Conservation (phyloP, 1,140 invertebrate species). For the Mylabris phalerata region DNA sequence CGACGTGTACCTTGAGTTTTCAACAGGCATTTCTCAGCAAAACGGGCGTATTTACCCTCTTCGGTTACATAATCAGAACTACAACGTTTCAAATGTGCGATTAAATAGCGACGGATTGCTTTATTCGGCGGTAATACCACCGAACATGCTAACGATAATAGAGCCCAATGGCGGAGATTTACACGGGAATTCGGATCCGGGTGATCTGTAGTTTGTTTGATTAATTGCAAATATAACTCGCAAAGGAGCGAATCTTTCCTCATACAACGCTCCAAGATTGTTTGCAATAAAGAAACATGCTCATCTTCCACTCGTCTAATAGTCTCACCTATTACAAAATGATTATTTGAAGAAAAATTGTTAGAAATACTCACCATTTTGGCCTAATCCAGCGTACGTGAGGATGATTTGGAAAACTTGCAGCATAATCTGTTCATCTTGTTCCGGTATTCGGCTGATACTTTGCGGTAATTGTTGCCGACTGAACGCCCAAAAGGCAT, state of each 20-base stretch:
- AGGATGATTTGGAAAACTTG: slow-evolving; percentile 71
- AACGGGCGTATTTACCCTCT: slow-evolving; percentile 90
- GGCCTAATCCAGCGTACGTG: slow-evolving; percentile 76
- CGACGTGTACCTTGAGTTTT: slow-evolving; percentile 80
- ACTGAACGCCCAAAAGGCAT: slow-evolving; percentile 86
- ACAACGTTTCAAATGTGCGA: slow-evolving; percentile 83
- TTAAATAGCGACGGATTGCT: slow-evolving; percentile 78
- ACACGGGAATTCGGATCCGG: slow-evolving; percentile 84
- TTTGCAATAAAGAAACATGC: slow-evolving; percentile 80
- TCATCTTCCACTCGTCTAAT: slow-evolving; percentile 68
- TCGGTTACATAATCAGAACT: slow-evolving; percentile 84
- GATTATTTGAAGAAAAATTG: background rate
- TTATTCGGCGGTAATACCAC: slow-evolving; percentile 80
- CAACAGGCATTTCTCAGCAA: slow-evolving; percentile 84
- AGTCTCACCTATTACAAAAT: slow-evolving; percentile 29
- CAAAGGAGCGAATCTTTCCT: slow-evolving; percentile 79
- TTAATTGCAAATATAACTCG: slow-evolving; percentile 87
- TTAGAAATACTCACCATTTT: slow-evolving; percentile 50
- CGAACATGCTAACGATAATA: slow-evolving; percentile 81
- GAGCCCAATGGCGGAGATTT: slow-evolving; percentile 85
- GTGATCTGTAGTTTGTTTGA: slow-evolving; percentile 88
- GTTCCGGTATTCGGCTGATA: slow-evolving; percentile 75
- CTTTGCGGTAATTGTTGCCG: slow-evolving; percentile 72
- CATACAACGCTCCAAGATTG: slow-evolving; percentile 84
- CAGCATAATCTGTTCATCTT: slow-evolving; percentile 77